Evolutionary conservation across 2,888 invertebrate species (phyloP), one percentile per base, ranked within the genome.

Genomic region (Lomographa bimaculata): DNA sequence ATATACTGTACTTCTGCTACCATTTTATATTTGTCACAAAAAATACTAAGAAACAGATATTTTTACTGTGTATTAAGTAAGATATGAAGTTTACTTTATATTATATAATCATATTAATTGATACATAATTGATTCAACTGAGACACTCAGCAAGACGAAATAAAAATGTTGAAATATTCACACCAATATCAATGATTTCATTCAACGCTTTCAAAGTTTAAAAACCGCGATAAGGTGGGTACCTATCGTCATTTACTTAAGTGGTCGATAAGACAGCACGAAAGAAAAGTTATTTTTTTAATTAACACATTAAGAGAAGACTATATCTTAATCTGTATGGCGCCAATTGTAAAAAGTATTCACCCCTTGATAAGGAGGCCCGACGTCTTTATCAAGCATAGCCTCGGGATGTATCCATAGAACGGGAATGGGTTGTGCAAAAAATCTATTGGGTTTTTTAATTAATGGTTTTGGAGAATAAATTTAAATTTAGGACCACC

Each of bases 281-380:
- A 63, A 71, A 64, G 54, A 71, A 71, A 74, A 73, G 72, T 78
- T 68, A 64, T 83, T 85, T 36, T 84, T 85, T 84, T 78, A 87
- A 87, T 87, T 86, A 86, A 87, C 85, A 87, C 87, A 79, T 82
- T 85, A 79, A 74, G 71, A 64, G 68, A 63, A 69, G 83, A 74
- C 29, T 85, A 73, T 85, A 84, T 81, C 81, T 86, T 86, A 87
- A 87, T 87, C 87, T 85, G 70, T 61, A 54, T 74, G 87, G 87
- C 87, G 87, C 87, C 87, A 83, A 79, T 79, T 77, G 77, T 76
- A 75, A 79, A 80, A 79, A 77, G 82, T 71, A 68, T 71, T 74
- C 66, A 71, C 68, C 77, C 38, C 68, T 72, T 79, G 87, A 86
- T 87, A 87, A 83, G 65, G 67, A 74, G 62, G 61, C 19, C 21